Conservation (phyloP, 2,113 vertebrate genomes). For the Rhinolophus ferrumequinum region DNA sequence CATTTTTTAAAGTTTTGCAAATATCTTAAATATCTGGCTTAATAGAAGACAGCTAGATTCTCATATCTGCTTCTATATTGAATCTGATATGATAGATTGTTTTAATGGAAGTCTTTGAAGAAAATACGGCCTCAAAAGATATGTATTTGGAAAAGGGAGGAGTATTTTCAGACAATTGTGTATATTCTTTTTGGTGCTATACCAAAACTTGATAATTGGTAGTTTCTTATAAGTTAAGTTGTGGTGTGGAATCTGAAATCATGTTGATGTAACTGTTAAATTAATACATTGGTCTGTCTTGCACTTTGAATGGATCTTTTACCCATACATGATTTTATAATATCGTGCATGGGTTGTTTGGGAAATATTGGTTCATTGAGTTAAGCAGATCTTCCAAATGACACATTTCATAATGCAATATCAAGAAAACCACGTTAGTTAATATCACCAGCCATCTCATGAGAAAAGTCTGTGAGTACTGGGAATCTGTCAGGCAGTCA, state of each 20-base stretch:
- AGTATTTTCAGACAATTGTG: slow-evolving; percentile 32
- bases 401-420: slow-evolving; percentile 40
- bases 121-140: not conserved
- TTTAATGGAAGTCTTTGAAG: slow-evolving; percentile 46
- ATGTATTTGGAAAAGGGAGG: slow-evolving; percentile 19
- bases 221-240: slow-evolving; percentile 38
- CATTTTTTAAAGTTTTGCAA: not conserved
- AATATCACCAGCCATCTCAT: slow-evolving; percentile 39
- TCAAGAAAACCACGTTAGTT: not conserved
- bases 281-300: slow-evolving; percentile 23
- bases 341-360: not conserved
- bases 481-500: slow-evolving; percentile 7
- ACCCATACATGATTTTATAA: not conserved
- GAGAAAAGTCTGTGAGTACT: not conserved
- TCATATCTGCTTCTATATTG: not conserved
- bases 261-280: not conserved
- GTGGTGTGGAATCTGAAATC: not conserved
- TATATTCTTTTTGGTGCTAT: slow-evolving; percentile 19
- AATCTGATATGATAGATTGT: slow-evolving; percentile 11
- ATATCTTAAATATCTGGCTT: slow-evolving; percentile 6
- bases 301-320: slow-evolving; percentile 15
- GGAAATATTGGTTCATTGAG: slow-evolving; percentile 31
- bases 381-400: slow-evolving; percentile 25
- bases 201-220: slow-evolving; percentile 43
- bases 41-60: slow-evolving; percentile 12